These are phyloP conservation scores for Calliopum simillimum DNA, from an alignment of 2,888 invertebrate genomes.

Conservation along the genomic window DNA sequence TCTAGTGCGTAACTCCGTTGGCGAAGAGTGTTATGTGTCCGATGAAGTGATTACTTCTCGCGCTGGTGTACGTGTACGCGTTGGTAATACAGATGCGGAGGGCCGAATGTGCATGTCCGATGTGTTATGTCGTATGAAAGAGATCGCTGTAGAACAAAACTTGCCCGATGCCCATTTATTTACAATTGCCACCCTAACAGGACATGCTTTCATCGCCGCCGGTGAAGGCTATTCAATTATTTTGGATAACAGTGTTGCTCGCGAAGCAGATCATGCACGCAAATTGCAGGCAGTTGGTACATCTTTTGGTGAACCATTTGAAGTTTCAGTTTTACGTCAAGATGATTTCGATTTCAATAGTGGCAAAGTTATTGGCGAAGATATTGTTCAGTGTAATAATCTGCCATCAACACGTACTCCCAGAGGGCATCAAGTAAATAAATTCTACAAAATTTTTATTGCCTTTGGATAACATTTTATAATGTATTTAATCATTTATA, in stretches of 20 bases:
- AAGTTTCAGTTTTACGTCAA: slow-evolving; percentile 80
- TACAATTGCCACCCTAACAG: slow-evolving; percentile 91
- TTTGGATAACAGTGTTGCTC: slow-evolving; percentile 82
- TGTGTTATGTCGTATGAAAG: slow-evolving; percentile 80
- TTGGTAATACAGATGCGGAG: slow-evolving; percentile 96
- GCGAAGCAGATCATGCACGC: slow-evolving; percentile 68
- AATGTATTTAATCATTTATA: slow-evolving; percentile 56
- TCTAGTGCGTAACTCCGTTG: slow-evolving; percentile 91
- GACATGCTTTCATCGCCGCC: slow-evolving; percentile 80
- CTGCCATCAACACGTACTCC: slow-evolving; percentile 75
- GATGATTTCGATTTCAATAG: slow-evolving; percentile 79
- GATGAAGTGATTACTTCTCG: slow-evolving; percentile 91
- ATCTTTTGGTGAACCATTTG: slow-evolving; percentile 77
- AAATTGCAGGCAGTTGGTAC: slow-evolving; percentile 62
- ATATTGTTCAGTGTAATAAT: slow-evolving; percentile 82
- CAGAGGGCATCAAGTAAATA: slow-evolving; percentile 83
- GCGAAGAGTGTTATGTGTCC: slow-evolving; percentile 87
- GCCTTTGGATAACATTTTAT: neutral
- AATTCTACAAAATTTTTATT: neutral
- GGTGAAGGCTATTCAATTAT: slow-evolving; percentile 81
- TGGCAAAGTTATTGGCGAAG: slow-evolving; percentile 84
- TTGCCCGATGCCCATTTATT: slow-evolving; percentile 86
- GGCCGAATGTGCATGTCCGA: slow-evolving; percentile 95
- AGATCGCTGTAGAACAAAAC: slow-evolving; percentile 71
- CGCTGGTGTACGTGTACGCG: slow-evolving; percentile 84